Evolutionary conservation across 2,888 invertebrate species (phyloP).

Genomic region (Andrena fulva): DNA sequence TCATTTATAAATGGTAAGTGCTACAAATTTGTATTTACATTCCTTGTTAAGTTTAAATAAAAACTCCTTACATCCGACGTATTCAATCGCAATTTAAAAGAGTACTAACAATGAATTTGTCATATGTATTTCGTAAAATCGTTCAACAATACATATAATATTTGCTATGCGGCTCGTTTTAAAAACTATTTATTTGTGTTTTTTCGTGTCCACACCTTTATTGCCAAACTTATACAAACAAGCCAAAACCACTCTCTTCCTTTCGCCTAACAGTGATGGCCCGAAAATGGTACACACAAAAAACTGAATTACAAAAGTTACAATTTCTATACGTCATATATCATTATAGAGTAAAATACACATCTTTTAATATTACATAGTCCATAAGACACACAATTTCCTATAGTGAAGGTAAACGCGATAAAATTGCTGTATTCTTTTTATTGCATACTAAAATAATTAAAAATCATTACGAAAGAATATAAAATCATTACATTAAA

Average conservation of each 20-base stretch:
- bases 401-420: neutral
- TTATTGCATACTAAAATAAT: neutral
- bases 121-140: conserved; percentile 14
- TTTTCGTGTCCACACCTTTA: conserved; percentile 15
- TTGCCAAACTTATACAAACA: conserved; percentile 56
- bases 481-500: conserved; percentile 26
- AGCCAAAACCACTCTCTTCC: conserved; percentile 47
- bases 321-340: conserved; percentile 45
- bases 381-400: conserved; percentile 27
- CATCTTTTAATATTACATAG: conserved; percentile 11
- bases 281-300: conserved; percentile 13
- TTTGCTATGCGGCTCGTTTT: neutral
- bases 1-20: conserved; percentile 11
- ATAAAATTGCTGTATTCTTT: conserved; percentile 11
- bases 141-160: conserved; percentile 17
- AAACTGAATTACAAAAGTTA: conserved; percentile 55
- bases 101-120: conserved; percentile 4
- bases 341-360: conserved; percentile 35
- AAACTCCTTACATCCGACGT: conserved; percentile 10
- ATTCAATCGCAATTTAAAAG: neutral
- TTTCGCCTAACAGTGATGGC: conserved; percentile 13
- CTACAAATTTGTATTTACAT: conserved; percentile 36
- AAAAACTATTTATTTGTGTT: conserved; percentile 46
- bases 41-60: conserved; percentile 7
- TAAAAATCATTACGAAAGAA: conserved; percentile 5